Percentiles rank a stretch among this genome's conserved stretches.
Evolutionary conservation across 23 tunicate species (phyloP).

Genomic region (Trididemnum nubilum): DNA sequence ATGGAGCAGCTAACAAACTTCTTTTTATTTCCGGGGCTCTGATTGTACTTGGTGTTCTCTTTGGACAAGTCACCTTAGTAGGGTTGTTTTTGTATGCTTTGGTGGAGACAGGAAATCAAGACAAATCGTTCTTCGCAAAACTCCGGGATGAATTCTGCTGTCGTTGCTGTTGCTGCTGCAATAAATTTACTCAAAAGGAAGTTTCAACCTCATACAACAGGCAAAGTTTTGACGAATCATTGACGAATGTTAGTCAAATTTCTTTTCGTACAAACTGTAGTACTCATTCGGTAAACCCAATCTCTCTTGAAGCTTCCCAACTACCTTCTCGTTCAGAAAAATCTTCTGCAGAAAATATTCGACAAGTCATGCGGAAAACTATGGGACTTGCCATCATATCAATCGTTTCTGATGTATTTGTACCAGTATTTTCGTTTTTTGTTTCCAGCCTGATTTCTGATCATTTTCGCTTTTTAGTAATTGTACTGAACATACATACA

Average conservation of each 20-base stretch:
- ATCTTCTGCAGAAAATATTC: background rate
- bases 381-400: background rate
- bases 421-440: background rate
- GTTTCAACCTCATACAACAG: too few relatives aligned
- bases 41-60: slow-evolving; percentile 1
- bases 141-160: too few relatives aligned
- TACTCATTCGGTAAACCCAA: too few relatives aligned
- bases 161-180: too few relatives aligned
- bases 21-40: background rate
- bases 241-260: too few relatives aligned
- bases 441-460: background rate
- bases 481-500: background rate
- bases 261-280: too few relatives aligned
- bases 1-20: background rate
- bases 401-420: background rate
- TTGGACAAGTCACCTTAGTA: slow-evolving; percentile 37
- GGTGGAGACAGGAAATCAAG: background rate
- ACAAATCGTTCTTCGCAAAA: background rate
- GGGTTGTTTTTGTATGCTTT: slow-evolving; percentile 56
- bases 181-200: too few relatives aligned
- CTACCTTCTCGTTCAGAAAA: too few relatives aligned
- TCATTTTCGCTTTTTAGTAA: background rate
- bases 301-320: too few relatives aligned
- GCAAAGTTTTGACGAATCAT: too few relatives aligned
- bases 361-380: background rate